Evolutionary conservation across 1,140 invertebrate species (phyloP), one percentile per base, ranked within the genome.

Genomic region (Cyphomyrmex costatus): DNA sequence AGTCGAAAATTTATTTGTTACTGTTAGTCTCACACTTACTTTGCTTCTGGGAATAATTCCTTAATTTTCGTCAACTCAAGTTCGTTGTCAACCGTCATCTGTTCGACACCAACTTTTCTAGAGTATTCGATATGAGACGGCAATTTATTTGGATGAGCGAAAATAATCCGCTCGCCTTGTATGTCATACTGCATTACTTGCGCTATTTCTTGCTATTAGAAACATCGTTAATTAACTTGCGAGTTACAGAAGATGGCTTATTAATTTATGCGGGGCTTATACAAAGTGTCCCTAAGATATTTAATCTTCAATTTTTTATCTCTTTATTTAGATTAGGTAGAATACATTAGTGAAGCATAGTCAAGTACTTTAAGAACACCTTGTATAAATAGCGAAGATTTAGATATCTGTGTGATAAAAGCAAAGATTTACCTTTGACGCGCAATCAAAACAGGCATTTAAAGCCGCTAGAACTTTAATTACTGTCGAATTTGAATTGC

Each of bases 81-180:
- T 94, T 98, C 98, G 91, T 98, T 99, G 95, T 99, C 99, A 94
- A 99, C 99, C 0, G 99, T 99, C 97, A 99, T 99, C 63, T 96
- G 96, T 74, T 96, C 92, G 24, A 99, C 97, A 3, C 97, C 96
- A 6, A 96, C 94, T 73, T 97, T 96, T 16, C 96, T 96, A 12
- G 99, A 98, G 95, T 98, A 97, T 63, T 96, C 96, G 89, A 99
- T 97, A 94, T 99, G 99, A 19, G 98, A 98, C 2, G 96, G 96
- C 85, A 97, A 97, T 95, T 99, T 99, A 87, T 98, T 98, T 0
- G 99, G 99, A 96, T 99, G 99, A 33, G 99, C 99, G 95, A 99
- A 99, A 91, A 99, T 99, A 71, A 99, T 99, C 56, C 97, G 96
- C 95, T 96, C 68, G 91, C 93, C 56, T 94, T 95, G 65, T 16